Evolutionary conservation across 2,797 vertebrate genomes (phyloP).

Genomic region (Acipenser oxyrinchus): DNA sequence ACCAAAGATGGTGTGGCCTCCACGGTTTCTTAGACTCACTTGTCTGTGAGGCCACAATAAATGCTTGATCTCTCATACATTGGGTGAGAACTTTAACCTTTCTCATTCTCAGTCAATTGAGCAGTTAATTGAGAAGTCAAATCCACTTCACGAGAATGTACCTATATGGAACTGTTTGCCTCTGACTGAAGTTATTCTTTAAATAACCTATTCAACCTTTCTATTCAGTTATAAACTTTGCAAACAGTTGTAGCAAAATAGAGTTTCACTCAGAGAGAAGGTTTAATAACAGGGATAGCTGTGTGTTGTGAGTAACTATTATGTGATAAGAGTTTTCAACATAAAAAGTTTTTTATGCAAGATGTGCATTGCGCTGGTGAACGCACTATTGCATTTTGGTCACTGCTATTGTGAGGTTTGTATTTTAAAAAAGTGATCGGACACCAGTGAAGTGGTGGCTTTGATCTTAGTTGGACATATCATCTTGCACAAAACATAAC

Average conservation of each 20-base stretch:
- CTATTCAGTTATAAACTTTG: background rate
- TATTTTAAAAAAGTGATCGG: constrained; percentile 6
- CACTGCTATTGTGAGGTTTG: constrained; percentile 4
- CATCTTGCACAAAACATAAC: constrained; percentile 27
- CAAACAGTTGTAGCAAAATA: background rate
- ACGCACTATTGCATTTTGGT: background rate
- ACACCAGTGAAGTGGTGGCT: too few species aligned
- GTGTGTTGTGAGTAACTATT: background rate
- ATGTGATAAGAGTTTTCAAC: background rate
- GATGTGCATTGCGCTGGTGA: constrained; percentile 5
- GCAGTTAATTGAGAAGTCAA: constrained; percentile 32
- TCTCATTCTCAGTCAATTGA: constrained; percentile 30
- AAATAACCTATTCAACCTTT: background rate
- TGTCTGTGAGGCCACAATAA: constrained; percentile 37
- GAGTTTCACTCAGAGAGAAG: background rate
- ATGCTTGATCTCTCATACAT: constrained; percentile 29
- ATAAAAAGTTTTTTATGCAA: constrained; percentile 6
- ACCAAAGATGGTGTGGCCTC: constrained; percentile 39
- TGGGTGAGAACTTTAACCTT: constrained; percentile 41
- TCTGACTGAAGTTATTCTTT: constrained; percentile 11
- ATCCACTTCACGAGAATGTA: constrained; percentile 26
- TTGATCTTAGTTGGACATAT: background rate
- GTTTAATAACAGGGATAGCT: background rate
- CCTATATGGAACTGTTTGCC: constrained; percentile 20
- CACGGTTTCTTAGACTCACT: constrained; percentile 39